Conservation (phyloP, 2,888 invertebrate species). For the Lasioglossum figueresi region DNA sequence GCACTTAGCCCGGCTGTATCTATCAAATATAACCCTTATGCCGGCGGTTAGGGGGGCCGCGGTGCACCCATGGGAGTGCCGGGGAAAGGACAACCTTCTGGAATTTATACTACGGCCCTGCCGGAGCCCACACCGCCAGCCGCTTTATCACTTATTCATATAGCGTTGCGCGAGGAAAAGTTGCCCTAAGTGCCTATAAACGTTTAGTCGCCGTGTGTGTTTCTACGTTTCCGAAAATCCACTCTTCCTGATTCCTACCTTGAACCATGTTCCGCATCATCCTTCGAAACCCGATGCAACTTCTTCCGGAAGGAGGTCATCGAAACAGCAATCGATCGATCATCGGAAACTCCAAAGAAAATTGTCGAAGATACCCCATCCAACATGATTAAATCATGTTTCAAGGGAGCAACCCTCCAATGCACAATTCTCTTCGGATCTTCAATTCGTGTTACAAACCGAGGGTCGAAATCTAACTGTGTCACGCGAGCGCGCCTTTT, state of each 20-base stretch:
- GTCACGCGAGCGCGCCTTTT: not conserved
- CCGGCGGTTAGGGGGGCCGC: constrained; percentile 58
- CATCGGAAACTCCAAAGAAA: not conserved
- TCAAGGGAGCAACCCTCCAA: too few relatives aligned
- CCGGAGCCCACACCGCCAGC: constrained; percentile 66
- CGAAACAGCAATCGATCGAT: not conserved
- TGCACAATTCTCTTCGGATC: too few relatives aligned
- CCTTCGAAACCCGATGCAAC: not conserved
- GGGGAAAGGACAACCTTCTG: constrained; percentile 78
- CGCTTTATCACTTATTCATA: constrained; percentile 82
- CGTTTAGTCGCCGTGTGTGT: constrained; percentile 79
- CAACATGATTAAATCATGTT: too few relatives aligned
- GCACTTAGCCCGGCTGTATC: constrained; percentile 82
- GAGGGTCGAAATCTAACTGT: too few relatives aligned
- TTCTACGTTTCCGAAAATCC: constrained; percentile 59
- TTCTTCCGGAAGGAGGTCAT: not conserved
- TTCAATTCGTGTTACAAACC: too few relatives aligned
- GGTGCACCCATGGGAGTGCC: constrained; percentile 78
- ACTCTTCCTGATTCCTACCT: constrained; percentile 52
- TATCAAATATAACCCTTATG: constrained; percentile 83
- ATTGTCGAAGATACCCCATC: not conserved
- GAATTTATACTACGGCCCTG: constrained; percentile 81
- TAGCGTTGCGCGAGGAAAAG: constrained; percentile 81
- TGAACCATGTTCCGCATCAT: not conserved
- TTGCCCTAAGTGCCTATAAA: constrained; percentile 82